A percentile compares a stretch with the other conserved stretches of the same genome.
Conservation (phyloP, 2,113 vertebrate species). For the Eira barbara region DNA sequence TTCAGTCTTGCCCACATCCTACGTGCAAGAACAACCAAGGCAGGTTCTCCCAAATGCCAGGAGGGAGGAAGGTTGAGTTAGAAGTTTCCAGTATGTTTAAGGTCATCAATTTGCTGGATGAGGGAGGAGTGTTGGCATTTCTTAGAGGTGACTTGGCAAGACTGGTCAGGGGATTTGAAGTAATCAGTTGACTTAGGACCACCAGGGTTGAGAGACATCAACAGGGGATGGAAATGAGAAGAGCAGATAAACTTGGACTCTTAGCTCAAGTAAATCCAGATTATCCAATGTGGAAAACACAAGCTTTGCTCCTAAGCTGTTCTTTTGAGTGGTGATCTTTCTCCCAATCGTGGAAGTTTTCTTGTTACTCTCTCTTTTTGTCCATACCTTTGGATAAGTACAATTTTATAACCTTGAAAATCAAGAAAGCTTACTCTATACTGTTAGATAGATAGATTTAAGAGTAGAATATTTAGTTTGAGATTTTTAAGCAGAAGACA, state of each 20-base stretch:
- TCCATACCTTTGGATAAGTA: neutral
- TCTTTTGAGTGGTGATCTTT: neutral
- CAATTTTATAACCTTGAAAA: neutral
- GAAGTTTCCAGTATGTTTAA: neutral
- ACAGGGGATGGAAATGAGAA: neutral
- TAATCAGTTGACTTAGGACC: neutral
- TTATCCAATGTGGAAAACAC: neutral
- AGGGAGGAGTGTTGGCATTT: neutral
- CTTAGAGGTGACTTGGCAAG: neutral
- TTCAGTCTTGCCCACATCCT: neutral
- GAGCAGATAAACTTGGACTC: neutral
- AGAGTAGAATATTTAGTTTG: neutral
- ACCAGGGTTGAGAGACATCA: neutral
- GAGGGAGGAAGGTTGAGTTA: neutral
- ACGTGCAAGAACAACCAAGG: neutral
- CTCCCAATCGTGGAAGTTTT: neutral
- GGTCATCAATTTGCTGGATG: neutral
- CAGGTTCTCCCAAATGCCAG: neutral
- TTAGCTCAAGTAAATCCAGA: neutral
- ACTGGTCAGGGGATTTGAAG: neutral
- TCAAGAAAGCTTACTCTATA: neutral
- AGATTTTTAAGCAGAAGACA: neutral
- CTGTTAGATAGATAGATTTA: neutral
- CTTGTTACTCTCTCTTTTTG: neutral
- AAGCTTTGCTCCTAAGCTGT: accelerated